phyloP scores from a whole-genome alignment of 2,113 vertebrate species.

The Oreochromis tanganicae region DNA sequence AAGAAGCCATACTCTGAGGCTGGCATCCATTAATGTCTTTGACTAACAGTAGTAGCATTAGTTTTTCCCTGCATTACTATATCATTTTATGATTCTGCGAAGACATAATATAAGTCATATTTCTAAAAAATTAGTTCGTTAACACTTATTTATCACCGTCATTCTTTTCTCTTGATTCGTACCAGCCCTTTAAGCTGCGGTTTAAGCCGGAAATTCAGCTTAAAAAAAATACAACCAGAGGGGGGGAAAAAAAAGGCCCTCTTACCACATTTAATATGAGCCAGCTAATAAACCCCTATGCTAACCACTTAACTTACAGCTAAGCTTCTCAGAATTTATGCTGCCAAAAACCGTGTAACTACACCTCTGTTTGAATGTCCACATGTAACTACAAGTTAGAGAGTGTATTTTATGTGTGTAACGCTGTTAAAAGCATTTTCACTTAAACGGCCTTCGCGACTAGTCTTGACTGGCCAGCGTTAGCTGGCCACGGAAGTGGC shows the following conservation, averaged over 20 bases:
- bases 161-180: neutral
- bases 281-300: neutral
- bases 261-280: neutral
- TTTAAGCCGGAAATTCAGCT: neutral
- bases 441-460: neutral
- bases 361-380: neutral
- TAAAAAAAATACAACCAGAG: neutral
- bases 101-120: neutral
- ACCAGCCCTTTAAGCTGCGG: neutral
- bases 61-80: neutral
- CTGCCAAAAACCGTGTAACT: neutral
- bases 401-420: neutral
- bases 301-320: neutral
- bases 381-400: neutral
- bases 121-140: neutral
- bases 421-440: neutral
- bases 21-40: neutral
- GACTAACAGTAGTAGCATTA: neutral
- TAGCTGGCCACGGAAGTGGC: constrained; percentile 47
- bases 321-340: neutral
- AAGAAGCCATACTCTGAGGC: neutral
- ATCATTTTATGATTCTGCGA: neutral
- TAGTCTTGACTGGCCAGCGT: neutral
- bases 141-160: neutral
- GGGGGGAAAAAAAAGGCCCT: neutral